Conservation (phyloP, 2,797 vertebrate species). For the Hafferia zeledoni region DNA sequence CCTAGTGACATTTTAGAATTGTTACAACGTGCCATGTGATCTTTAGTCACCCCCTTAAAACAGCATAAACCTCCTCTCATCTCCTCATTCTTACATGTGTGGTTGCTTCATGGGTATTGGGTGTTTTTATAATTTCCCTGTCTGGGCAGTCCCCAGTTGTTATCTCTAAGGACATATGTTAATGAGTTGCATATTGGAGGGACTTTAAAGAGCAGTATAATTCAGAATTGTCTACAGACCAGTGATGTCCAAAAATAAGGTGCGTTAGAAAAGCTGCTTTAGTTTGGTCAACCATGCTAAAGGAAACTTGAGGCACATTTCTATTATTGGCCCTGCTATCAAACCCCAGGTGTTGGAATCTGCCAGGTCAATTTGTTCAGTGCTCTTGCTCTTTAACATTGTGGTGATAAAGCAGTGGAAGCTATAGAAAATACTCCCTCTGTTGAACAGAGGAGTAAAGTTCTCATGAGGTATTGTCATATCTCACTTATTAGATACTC, state of each 20-base stretch:
- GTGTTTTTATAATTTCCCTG: background rate
- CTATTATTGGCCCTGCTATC: background rate
- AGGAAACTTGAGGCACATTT: background rate
- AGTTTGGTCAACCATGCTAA: background rate
- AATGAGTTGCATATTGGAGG: background rate
- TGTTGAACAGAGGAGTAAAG: background rate
- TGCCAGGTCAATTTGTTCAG: background rate
- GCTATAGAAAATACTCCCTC: background rate
- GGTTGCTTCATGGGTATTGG: background rate
- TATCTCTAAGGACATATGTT: background rate
- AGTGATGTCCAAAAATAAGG: background rate
- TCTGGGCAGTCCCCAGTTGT: background rate
- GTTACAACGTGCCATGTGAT: background rate
- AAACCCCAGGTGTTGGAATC: background rate
- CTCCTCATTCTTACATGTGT: background rate
- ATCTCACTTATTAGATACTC: background rate
- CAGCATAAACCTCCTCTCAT: background rate
- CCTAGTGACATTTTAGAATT: background rate
- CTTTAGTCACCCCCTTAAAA: background rate
- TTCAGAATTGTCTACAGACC: background rate
- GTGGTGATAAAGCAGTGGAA: background rate
- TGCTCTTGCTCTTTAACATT: background rate
- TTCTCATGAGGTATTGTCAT: background rate
- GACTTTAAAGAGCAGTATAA: background rate
- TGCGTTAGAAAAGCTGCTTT: background rate